Conservation (phyloP, 2,888 invertebrate genomes). For the Griposia aprilina region DNA sequence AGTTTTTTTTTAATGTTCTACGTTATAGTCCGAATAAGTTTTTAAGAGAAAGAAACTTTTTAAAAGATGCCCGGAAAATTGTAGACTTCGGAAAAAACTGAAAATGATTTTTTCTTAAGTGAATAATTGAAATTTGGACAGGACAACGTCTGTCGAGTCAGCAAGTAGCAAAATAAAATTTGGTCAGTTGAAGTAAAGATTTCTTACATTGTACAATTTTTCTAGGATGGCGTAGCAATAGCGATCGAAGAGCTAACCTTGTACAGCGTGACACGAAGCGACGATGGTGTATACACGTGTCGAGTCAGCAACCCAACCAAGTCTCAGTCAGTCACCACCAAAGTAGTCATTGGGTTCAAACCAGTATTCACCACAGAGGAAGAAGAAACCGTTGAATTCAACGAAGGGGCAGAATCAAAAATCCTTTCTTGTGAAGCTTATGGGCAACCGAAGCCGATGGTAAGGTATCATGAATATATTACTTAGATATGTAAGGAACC, state of each 20-base stretch:
- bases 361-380: constrained; percentile 70
- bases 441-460: constrained; percentile 73
- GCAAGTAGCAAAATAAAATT: too few relatives aligned
- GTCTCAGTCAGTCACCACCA: constrained; percentile 64
- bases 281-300: constrained; percentile 78
- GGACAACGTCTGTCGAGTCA: neutral
- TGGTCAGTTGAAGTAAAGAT: too few relatives aligned
- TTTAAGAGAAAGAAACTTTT: neutral
- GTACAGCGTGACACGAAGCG: constrained; percentile 57
- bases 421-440: constrained; percentile 71
- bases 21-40: too few relatives aligned
- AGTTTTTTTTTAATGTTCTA: neutral
- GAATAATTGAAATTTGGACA: neutral
- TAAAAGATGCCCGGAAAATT: neutral
- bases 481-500: neutral
- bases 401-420: constrained; percentile 47
- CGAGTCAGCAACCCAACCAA: constrained; percentile 70
- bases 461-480: constrained; percentile 50
- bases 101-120: too few relatives aligned
- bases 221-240: constrained; percentile 68
- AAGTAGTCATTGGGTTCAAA: constrained; percentile 72
- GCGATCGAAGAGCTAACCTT: constrained; percentile 65
- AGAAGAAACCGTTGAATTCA: constrained; percentile 66
- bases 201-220: neutral
- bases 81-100: neutral